phyloP scores from a whole-genome alignment of 2,113 vertebrate species.

The Damaliscus lunatus region DNA sequence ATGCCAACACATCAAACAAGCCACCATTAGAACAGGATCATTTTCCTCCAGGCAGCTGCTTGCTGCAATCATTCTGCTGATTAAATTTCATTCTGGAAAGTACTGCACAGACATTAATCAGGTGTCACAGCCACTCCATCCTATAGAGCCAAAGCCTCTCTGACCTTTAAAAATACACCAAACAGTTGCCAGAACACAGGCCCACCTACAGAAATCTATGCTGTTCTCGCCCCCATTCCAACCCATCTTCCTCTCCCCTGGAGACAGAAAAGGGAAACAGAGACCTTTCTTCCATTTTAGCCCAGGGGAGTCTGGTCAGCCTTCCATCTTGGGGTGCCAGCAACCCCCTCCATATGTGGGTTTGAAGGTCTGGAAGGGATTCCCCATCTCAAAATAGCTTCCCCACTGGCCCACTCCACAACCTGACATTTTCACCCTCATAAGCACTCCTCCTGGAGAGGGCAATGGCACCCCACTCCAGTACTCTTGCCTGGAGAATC shows the following conservation, averaged over 20 bases:
- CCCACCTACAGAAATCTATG: not conserved
- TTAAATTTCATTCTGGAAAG: constrained; percentile 77
- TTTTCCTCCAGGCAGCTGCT: constrained; percentile 75
- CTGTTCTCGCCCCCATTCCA: not conserved
- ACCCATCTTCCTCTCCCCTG: not conserved
- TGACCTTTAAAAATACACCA: constrained; percentile 74
- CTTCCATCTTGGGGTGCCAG: not conserved
- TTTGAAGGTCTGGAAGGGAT: constrained; percentile 21
- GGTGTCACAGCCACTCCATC: constrained; percentile 67
- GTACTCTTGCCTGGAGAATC: too few relatives aligned
- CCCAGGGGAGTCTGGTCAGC: not conserved
- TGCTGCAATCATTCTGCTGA: constrained; percentile 75
- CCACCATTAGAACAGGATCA: constrained; percentile 71
- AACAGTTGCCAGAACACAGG: constrained; percentile 68
- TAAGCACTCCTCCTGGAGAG: not conserved
- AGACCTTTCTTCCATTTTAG: constrained; percentile 21
- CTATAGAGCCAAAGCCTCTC: constrained; percentile 72
- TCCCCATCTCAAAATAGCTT: not conserved
- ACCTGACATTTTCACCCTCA: constrained; percentile 7
- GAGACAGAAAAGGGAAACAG: not conserved
- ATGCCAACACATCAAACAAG: constrained; percentile 72
- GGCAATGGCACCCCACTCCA: too few relatives aligned
- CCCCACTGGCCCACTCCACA: not conserved
- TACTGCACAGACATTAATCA: constrained; percentile 73
- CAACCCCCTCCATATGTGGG: not conserved